Base-by-base conservation (phyloP, 2,113 vertebrate genomes). In the Halcyon malimbica region DNA sequence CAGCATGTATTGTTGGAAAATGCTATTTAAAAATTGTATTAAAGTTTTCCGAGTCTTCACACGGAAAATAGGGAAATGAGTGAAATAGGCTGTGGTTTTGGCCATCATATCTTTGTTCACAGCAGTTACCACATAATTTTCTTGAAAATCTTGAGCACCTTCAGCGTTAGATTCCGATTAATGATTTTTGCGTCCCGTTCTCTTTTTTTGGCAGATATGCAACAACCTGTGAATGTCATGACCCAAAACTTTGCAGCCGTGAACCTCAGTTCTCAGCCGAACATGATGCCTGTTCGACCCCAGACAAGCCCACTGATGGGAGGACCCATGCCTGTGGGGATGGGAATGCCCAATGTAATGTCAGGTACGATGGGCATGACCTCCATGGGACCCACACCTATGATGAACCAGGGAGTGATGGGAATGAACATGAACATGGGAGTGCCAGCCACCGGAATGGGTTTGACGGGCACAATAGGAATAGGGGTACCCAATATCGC, bases 231-330 rank as follows among this genome's bases (percentile, higher is more conserved):
- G 97, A 99, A 97, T 97, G 97, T 99, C 96, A 98, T 99, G 80
- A 97, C 98, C 56, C 99, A 99, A 95, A 99, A 98, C 97, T 99
- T 99, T 91, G 98, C 99, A 56, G 97, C 97, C 2, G 98, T 99
- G 98, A 99, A 96, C 97, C 98, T 99, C 93, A 98, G 96, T 97
- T 97, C 99, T 44, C 98, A 98, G 41, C 98, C 99, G 9, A 97
- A 95, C 67, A 50, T 99, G 84, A 65, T 98, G 92, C 83, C 99
- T 39, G 97, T 98, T 94, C 98, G 98, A 75, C 90, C 98, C 12
- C 98, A 98, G 84, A 87, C 96, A 12, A 98, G 88, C 95, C 88
- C 98, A 9, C 78, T 99, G 97, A 98, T 99, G 98, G 98, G 98
- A 13, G 97, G 97, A 39, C 96, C 98, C 77, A 41, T 98, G 94